Evolutionary conservation across 2,113 vertebrate genomes (phyloP), one percentile per base, ranked within the genome.

Genomic region (Nansenia antarctica): DNA sequence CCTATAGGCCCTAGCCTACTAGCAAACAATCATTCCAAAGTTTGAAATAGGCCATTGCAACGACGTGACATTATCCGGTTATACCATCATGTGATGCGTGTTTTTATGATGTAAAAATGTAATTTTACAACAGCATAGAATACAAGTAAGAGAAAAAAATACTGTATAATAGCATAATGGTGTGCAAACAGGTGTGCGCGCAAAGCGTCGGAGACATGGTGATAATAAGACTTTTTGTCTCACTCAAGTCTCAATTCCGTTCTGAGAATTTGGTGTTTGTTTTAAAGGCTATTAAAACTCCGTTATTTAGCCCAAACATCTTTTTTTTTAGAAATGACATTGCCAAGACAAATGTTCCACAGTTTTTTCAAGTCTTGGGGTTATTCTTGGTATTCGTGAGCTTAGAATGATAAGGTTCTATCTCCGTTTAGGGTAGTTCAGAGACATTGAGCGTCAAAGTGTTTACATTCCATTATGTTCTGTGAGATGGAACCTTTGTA

Each of bases 351-450:
- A 49, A 20, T 14, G 11, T 2, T 49, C 31, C 57, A n/a, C 18
- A 18, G 47, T 8, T 5, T 1, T n/a, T 64, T 78, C 15, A 78
- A 20, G 59, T 73, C n/a, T 78, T 74, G n/a, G 64, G 79, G 2
- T 47, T 26, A 73, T 62, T 68, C 34, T 66, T 81, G 32, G n/a
- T n/a, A 69, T 70, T 26, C 57, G 76, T n/a, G n/a, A n/a, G n/a
- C n/a, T n/a, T n/a, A n/a, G n/a, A n/a, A n/a, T n/a, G n/a, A n/a
- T n/a, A n/a, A n/a, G n/a, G n/a, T n/a, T n/a, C n/a, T n/a, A n/a
- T n/a, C n/a, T n/a, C n/a, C n/a, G n/a, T n/a, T n/a, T n/a, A n/a
- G n/a, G n/a, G n/a, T n/a, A n/a, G n/a, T n/a, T n/a, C n/a, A n/a
- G n/a, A n/a, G n/a, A n/a, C n/a, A n/a, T n/a, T n/a, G n/a, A n/a